Percentiles rank a stretch among this genome's conserved stretches.
Evolutionary conservation across 2,888 invertebrate genomes (phyloP).

Genomic region (Cinara cedri): DNA sequence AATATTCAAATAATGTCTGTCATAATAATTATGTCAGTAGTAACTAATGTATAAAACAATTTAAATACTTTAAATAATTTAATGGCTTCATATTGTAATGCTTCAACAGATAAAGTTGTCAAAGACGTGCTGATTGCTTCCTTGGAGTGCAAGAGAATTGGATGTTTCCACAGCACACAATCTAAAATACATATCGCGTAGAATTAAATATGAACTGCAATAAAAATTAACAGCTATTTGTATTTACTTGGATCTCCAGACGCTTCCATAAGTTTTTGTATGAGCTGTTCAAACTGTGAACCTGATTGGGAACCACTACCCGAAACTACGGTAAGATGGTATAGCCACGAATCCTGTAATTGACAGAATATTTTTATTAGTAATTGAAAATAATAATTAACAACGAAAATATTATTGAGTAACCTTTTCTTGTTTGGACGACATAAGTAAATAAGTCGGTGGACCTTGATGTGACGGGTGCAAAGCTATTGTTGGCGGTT

Average conservation of each 20-base stretch:
- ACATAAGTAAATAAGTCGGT: conserved; percentile 91
- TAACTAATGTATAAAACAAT: conserved; percentile 40
- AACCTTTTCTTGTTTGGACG: conserved; percentile 89
- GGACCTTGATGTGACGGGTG: conserved; percentile 86
- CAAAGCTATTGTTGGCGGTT: conserved; percentile 83
- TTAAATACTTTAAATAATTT: conserved; percentile 92
- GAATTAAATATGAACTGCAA: too few relatives aligned
- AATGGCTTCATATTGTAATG: conserved; percentile 86
- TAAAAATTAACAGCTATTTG: not conserved
- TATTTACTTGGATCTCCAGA: conserved; percentile 87
- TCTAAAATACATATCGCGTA: conserved; percentile 64
- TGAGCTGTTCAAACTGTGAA: conserved; percentile 93
- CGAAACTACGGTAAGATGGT: conserved; percentile 83
- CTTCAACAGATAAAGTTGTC: conserved; percentile 87
- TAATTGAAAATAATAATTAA: not conserved
- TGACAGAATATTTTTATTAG: conserved; percentile 21
- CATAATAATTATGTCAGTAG: too few relatives aligned
- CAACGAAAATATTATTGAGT: not conserved
- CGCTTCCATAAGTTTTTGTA: conserved; percentile 95
- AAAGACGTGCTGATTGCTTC: conserved; percentile 88
- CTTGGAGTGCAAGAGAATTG: conserved; percentile 85
- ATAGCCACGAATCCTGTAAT: conserved; percentile 68
- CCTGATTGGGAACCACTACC: conserved; percentile 90
- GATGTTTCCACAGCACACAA: conserved; percentile 93
- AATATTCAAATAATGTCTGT: not conserved